Evolutionary conservation across 92 coral and sea anemone species (phyloP).

Genomic region (Chrysogorgia sp.): DNA sequence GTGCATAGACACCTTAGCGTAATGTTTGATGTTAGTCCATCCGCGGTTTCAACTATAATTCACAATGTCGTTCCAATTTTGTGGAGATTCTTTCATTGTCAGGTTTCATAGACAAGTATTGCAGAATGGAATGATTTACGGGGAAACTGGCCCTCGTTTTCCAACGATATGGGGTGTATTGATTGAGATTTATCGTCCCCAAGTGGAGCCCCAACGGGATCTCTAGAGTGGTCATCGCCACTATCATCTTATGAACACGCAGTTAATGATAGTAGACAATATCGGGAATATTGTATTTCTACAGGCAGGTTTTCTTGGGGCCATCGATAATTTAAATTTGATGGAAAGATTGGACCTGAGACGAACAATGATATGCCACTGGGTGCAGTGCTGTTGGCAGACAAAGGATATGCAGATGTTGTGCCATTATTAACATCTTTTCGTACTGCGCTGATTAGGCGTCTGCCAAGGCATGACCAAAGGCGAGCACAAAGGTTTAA

Average conservation of each 20-base stretch:
- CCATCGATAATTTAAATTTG: slow-evolving; percentile 41
- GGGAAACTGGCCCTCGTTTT: slow-evolving; percentile 41
- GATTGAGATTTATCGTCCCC: slow-evolving; percentile 50
- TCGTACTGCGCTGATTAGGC: too few relatives aligned
- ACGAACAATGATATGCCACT: background rate
- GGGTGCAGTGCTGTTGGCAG: background rate
- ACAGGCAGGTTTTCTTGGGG: slow-evolving; percentile 57
- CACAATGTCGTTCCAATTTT: slow-evolving; percentile 48
- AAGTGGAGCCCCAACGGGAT: slow-evolving; percentile 45
- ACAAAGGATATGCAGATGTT: slow-evolving; percentile 1
- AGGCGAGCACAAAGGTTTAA: background rate
- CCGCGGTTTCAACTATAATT: slow-evolving; percentile 41
- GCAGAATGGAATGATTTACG: slow-evolving; percentile 48
- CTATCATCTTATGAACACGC: slow-evolving; percentile 59
- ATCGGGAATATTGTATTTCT: slow-evolving; percentile 48
- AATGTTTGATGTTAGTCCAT: slow-evolving; percentile 48
- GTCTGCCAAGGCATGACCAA: background rate
- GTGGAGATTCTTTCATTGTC: slow-evolving; percentile 48
- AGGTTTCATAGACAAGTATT: slow-evolving; percentile 45
- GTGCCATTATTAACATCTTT: too few relatives aligned
- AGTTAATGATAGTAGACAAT: slow-evolving; percentile 39
- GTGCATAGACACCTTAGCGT: slow-evolving; percentile 44
- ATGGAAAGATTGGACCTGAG: slow-evolving; percentile 54
- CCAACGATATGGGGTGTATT: slow-evolving; percentile 49
- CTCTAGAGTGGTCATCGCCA: slow-evolving; percentile 52